Base-by-base conservation (phyloP, 1,140 invertebrate species). In the Saccostrea cuccullata region DNA sequence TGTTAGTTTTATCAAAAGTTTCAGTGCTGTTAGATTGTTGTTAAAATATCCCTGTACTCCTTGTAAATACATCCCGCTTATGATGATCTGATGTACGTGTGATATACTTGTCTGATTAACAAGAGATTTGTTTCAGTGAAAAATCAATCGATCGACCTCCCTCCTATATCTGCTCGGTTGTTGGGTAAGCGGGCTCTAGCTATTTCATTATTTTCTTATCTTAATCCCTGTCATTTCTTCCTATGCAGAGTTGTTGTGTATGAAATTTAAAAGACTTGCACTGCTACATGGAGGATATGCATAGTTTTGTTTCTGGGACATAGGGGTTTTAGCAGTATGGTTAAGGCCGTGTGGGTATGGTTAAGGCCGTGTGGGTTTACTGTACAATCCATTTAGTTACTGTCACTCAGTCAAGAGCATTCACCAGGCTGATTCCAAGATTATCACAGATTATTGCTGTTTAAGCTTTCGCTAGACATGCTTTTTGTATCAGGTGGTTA, bases 151-250 rank as follows among this genome's bases (percentile, higher is more conserved):
- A 77, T 77, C 30, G 30, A 30, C 30, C 70, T 77, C 26, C 13
- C 30, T 15, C 70, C 30, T 77, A 77, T 30, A 36, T 77, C 70
- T 40, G 15, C 26, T 8, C 9, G 26, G 70, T 77, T 77, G 70
- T 77, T 26, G 30, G 70, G 70, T 26, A 30, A 30, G 70, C 30
- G 70, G 9, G 26, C 26, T 36, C 26, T 26, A 77, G 26, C 70
- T 77, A 77, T 77, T 77, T 77, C 70, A 77, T 77, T 77, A 77
- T 77, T 77, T 77, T 36, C 70, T 77, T 77, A 77, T 77, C 70
- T 77, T 30, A 77, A 77, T 77, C 70, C 70, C 15, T 30, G 70
- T 77, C 70, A 77, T 77, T 73, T 77, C 70, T 36, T 15, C 8
- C 30, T 15, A 23, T 77, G 70, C 70, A 30, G 70, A 77, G 70